Evolutionary conservation across 2,797 vertebrate species (phyloP).

Genomic region (Spizella passerina): DNA sequence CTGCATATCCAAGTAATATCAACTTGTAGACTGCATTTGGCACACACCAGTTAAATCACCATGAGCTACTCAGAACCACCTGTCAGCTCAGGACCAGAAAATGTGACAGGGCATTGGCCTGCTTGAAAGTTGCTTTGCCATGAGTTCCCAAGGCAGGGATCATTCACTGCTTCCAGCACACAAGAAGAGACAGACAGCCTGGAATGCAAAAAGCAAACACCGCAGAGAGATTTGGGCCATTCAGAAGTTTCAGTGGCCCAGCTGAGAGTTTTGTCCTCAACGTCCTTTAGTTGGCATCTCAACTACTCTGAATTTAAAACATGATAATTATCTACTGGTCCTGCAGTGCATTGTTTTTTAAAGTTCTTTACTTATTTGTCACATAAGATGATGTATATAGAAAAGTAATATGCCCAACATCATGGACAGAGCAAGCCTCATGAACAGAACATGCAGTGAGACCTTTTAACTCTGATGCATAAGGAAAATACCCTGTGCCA

Average conservation of each 20-base stretch:
- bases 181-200: background rate
- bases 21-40: background rate
- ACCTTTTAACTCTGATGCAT: background rate
- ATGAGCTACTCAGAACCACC: background rate
- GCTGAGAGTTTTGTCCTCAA: background rate
- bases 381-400: background rate
- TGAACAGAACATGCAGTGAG: background rate
- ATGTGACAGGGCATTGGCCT: background rate
- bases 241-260: background rate
- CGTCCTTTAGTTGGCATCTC: background rate
- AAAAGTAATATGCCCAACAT: background rate
- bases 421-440: background rate
- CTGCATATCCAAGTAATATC: background rate
- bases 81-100: background rate
- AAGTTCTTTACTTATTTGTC: background rate
- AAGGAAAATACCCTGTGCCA: background rate
- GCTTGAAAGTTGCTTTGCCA: background rate
- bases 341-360: background rate
- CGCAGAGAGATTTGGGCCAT: background rate
- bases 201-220: accelerated
- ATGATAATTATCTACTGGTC: background rate
- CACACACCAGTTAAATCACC: background rate
- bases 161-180: background rate
- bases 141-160: background rate
- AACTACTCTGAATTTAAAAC: background rate